Evolutionary conservation across 2,113 vertebrate genomes (phyloP).

Genomic region (Chaetura pelagica): DNA sequence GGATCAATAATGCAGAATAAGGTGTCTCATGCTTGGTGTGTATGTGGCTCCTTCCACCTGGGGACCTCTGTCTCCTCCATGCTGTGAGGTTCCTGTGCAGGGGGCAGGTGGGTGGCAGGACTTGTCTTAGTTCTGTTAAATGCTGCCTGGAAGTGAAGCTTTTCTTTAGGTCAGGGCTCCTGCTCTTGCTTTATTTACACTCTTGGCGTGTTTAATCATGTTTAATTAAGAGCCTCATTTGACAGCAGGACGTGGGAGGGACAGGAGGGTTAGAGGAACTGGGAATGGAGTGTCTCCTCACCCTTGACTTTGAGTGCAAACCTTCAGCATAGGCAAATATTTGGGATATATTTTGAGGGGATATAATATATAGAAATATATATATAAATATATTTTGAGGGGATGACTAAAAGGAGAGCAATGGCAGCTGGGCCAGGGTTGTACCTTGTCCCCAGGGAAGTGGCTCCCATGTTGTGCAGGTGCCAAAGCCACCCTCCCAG

Average conservation of each 20-base stretch:
- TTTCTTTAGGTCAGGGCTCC: neutral
- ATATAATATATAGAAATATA: too few species aligned
- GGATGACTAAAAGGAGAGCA: neutral
- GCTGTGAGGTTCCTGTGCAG: accelerated
- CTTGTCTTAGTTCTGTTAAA: accelerated
- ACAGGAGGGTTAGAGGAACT: neutral
- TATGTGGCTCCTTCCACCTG: neutral
- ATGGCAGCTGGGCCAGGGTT: accelerated
- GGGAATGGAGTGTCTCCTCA: neutral
- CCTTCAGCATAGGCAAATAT: neutral
- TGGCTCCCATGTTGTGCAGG: accelerated
- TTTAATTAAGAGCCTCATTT: neutral
- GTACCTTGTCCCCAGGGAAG: neutral
- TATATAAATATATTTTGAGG: too few species aligned
- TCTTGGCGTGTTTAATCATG: neutral
- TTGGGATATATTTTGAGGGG: too few species aligned
- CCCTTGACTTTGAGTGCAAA: neutral
- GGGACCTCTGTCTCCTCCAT: neutral
- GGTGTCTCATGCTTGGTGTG: neutral
- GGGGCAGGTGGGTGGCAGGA: neutral
- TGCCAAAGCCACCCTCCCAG: neutral
- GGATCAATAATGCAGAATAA: too few species aligned
- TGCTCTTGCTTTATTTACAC: neutral
- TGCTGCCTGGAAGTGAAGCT: neutral
- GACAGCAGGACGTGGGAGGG: neutral